phyloP scores from a whole-genome alignment of 2,888 invertebrate species.

The Nebria brevicollis region DNA sequence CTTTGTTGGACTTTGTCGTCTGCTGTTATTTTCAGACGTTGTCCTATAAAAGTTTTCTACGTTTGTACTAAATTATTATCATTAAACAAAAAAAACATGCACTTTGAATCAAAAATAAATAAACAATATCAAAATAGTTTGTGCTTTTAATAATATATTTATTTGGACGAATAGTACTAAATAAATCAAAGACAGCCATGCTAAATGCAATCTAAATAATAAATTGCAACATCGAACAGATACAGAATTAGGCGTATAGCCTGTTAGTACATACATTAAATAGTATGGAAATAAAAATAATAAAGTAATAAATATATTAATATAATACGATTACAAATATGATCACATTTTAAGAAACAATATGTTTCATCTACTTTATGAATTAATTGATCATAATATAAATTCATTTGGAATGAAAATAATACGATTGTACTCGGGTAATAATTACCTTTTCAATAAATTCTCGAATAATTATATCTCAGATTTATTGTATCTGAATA shows the following conservation, averaged over 20 bases:
- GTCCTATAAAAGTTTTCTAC: slow-evolving; percentile 37
- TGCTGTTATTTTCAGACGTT: slow-evolving; percentile 44
- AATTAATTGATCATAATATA: not conserved
- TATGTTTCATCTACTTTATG: slow-evolving; percentile 38
- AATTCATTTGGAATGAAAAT: not conserved
- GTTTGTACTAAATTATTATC: not conserved
- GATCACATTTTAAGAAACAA: slow-evolving; percentile 35
- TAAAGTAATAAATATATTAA: slow-evolving; percentile 11
- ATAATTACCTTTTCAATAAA: not conserved
- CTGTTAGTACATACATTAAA: no score
- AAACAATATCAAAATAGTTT: not conserved
- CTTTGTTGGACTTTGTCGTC: slow-evolving; percentile 35
- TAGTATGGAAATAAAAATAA: not conserved
- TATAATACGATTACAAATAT: slow-evolving; percentile 21
- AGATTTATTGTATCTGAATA: not conserved
- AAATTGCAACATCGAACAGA: no score
- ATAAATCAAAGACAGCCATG: slow-evolving; percentile 20
- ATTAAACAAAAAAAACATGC: not conserved
- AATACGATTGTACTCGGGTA: not conserved
- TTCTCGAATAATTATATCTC: not conserved
- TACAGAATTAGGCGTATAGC: no score
- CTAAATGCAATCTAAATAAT: not conserved
- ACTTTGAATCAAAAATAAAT: not conserved
- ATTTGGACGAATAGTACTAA: slow-evolving; percentile 7
- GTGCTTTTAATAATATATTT: not conserved